These are phyloP conservation scores for Artemia sinica DNA, from an alignment of 2,888 invertebrate genomes.

Conservation along the genomic window DNA sequence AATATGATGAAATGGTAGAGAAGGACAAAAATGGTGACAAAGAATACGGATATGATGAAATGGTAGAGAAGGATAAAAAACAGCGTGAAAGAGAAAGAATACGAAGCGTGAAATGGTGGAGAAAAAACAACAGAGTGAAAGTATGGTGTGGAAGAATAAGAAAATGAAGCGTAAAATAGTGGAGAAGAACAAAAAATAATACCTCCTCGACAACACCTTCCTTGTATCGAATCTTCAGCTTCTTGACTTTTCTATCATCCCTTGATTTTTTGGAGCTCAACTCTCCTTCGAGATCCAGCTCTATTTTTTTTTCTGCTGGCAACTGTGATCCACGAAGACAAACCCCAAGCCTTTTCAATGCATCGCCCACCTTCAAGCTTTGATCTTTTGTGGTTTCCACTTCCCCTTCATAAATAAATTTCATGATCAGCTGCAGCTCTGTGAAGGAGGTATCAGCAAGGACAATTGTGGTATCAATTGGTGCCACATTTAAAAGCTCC, in stretches of 20 bases:
- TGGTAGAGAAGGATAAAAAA: too few relatives aligned
- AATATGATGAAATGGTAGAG: too few relatives aligned
- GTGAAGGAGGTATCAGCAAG: constrained; percentile 2
- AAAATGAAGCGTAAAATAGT: too few relatives aligned
- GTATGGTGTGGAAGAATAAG: too few relatives aligned
- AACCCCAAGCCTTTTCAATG: constrained; percentile 8
- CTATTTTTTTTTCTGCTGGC: neutral
- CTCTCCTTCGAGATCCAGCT: neutral
- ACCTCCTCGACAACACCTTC: neutral
- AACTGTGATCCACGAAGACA: neutral
- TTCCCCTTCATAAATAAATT: constrained; percentile 10
- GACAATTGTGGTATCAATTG: neutral
- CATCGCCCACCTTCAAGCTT: neutral
- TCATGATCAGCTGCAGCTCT: neutral
- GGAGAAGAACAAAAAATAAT: neutral
- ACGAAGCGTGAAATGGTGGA: too few relatives aligned
- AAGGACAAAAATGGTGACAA: too few relatives aligned
- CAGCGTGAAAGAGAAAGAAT: too few relatives aligned
- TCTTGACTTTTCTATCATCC: constrained; percentile 1
- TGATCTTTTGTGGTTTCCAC: neutral
- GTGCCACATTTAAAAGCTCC: constrained; percentile 1
- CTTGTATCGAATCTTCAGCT: neutral
- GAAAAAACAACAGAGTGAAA: too few relatives aligned
- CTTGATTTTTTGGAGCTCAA: neutral
- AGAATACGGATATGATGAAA: too few relatives aligned